Conservation (phyloP, 2,113 vertebrate species). For the Oncorhynchus tshawytscha region DNA sequence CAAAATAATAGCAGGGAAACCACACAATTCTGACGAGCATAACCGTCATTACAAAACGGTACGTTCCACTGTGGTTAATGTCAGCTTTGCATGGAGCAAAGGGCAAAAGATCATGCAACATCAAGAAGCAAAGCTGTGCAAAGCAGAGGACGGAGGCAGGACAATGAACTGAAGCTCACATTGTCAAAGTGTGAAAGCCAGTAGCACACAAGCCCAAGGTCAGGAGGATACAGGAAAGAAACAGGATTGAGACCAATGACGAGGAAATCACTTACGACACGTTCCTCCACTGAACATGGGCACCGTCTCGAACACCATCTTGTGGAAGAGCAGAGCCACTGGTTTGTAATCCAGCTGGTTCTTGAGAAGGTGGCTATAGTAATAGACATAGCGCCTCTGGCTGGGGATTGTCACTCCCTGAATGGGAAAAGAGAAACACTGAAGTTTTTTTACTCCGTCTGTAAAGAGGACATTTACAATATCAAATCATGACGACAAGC, state of each 20-base stretch:
- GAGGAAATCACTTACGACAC: conserved; percentile 85
- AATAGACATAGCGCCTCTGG: conserved; percentile 94
- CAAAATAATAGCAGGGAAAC: neutral
- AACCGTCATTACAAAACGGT: neutral
- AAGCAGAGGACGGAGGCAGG: neutral
- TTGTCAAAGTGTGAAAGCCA: neutral
- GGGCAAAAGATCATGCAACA: neutral
- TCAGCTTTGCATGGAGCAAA: neutral
- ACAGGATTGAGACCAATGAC: neutral
- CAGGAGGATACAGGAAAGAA: neutral
- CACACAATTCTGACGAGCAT: neutral
- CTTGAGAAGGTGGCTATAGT: conserved; percentile 97
- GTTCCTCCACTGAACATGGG: conserved; percentile 97
- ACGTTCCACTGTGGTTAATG: neutral
- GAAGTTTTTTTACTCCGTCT: neutral
- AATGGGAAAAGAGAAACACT: neutral
- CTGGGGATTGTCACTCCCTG: conserved; percentile 98
- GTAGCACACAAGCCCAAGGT: neutral
- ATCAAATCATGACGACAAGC: no score
- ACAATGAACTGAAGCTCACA: neutral
- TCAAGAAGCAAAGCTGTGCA: neutral
- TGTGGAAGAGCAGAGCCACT: conserved; percentile 95
- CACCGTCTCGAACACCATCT: conserved; percentile 98
- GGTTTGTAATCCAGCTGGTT: conserved; percentile 95
- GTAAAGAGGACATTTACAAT: neutral